These are phyloP conservation scores for Anadara kagoshimensis DNA, from an alignment of 1,140 invertebrate species.

Conservation along the genomic window DNA sequence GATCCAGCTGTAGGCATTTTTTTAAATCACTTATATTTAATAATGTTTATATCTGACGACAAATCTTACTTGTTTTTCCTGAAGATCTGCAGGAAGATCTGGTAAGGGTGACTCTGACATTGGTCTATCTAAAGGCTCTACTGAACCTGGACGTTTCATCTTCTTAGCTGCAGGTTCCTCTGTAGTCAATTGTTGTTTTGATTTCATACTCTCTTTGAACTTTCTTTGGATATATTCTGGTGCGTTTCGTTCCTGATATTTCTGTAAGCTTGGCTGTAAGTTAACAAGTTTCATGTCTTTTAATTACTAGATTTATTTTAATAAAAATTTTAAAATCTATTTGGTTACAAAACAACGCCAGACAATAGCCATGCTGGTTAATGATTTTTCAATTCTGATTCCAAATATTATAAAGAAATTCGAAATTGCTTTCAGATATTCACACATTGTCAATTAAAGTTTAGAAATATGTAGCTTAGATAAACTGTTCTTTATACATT, in stretches of 20 bases:
- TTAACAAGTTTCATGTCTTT: background rate
- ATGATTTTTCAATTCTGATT: too few relatives aligned
- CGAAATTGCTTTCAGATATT: too few relatives aligned
- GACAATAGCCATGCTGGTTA: too few relatives aligned
- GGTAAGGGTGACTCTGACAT: slow-evolving; percentile 59
- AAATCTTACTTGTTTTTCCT: slow-evolving; percentile 60
- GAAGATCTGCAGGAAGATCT: slow-evolving; percentile 65
- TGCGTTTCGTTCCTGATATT: slow-evolving; percentile 65
- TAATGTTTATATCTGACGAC: background rate
- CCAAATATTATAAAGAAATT: too few relatives aligned
- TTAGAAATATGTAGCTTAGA: too few relatives aligned
- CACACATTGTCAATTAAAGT: too few relatives aligned
- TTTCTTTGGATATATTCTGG: slow-evolving; percentile 67
- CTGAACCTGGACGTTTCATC: slow-evolving; percentile 57
- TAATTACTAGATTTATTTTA: too few relatives aligned
- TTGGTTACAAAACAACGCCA: too few relatives aligned
- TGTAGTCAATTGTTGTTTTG: slow-evolving; percentile 32
- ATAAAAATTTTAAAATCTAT: too few relatives aligned
- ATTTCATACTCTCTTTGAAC: slow-evolving; percentile 55
- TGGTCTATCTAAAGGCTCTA: slow-evolving; percentile 64
- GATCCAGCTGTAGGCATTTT: too few relatives aligned
- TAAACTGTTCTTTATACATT: too few relatives aligned
- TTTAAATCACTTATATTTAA: background rate
- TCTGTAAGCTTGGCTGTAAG: slow-evolving; percentile 68
- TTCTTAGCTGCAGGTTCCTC: slow-evolving; percentile 59